phyloP scores from a whole-genome alignment of 92 coral and sea anemone species.

The Blastomussa wellsi region DNA sequence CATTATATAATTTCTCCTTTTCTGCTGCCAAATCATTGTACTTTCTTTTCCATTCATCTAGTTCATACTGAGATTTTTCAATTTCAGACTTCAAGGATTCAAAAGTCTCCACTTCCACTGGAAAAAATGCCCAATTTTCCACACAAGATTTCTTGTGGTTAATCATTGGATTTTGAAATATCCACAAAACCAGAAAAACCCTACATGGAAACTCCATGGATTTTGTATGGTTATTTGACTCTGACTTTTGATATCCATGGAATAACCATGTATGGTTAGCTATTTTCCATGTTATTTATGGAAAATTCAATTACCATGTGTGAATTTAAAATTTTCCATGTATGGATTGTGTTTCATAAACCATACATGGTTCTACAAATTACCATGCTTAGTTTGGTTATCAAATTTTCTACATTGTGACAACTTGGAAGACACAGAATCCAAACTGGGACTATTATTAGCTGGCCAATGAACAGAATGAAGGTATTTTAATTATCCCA shows the following conservation, averaged over 20 bases:
- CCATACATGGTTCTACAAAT: too few relatives aligned
- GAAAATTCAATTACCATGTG: too few relatives aligned
- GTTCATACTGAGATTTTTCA: too few relatives aligned
- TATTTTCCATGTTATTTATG: too few relatives aligned
- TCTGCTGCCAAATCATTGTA: too few relatives aligned
- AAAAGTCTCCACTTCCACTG: too few relatives aligned
- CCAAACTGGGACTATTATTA: constrained; percentile 3
- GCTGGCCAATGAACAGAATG: neutral
- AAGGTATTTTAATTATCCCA: constrained; percentile 2
- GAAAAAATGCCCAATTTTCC: neutral
- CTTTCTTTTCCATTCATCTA: too few relatives aligned
- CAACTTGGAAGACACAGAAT: constrained; percentile 11
- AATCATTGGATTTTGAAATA: constrained; percentile 18
- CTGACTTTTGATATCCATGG: neutral
- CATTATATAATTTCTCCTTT: too few relatives aligned
- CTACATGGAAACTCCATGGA: constrained; percentile 5
- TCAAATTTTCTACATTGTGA: constrained; percentile 7
- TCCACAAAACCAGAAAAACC: constrained; percentile 9
- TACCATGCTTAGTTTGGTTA: too few relatives aligned
- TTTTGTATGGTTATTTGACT: constrained; percentile 11
- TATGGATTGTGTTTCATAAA: too few relatives aligned
- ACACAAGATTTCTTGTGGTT: neutral
- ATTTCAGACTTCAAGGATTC: too few relatives aligned
- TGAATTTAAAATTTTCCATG: too few relatives aligned
- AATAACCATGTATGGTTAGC: neutral